phyloP scores from a whole-genome alignment of 2,113 vertebrate species.

The Diphyllodes magnificus region DNA sequence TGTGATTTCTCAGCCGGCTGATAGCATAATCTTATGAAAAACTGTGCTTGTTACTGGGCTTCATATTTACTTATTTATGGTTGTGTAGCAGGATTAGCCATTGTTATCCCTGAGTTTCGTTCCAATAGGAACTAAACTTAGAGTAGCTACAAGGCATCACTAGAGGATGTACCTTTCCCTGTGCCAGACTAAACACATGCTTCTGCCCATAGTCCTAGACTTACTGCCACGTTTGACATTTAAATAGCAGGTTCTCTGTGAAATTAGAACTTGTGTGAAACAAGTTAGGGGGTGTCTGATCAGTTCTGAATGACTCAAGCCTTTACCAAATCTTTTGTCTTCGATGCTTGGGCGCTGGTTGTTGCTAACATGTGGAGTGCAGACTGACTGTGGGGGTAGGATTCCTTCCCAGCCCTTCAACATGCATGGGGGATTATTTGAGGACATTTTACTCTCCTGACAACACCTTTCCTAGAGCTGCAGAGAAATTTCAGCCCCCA shows the following conservation, averaged over 20 bases:
- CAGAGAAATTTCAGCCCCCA: neutral
- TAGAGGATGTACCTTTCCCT: neutral
- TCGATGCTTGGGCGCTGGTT: fast-evolving
- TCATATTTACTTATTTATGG: neutral
- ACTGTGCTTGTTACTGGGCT: neutral
- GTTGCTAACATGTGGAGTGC: fast-evolving
- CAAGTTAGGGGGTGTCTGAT: neutral
- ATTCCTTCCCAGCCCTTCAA: neutral
- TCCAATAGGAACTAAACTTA: neutral
- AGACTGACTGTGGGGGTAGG: neutral
- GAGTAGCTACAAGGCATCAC: neutral
- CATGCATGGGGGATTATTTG: fast-evolving
- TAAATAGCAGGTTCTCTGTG: neutral
- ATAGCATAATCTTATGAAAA: neutral
- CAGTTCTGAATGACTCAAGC: neutral
- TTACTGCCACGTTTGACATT: neutral
- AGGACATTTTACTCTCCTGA: neutral
- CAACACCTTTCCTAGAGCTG: neutral
- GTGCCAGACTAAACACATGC: neutral
- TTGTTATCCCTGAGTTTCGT: neutral
- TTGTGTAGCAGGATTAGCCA: neutral
- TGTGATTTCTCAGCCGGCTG: neutral
- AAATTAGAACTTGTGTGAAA: neutral
- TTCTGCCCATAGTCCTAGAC: neutral
- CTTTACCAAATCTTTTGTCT: neutral